phyloP scores from a whole-genome alignment of 2,797 vertebrate genomes.

The Hippopotamyrus pictus region DNA sequence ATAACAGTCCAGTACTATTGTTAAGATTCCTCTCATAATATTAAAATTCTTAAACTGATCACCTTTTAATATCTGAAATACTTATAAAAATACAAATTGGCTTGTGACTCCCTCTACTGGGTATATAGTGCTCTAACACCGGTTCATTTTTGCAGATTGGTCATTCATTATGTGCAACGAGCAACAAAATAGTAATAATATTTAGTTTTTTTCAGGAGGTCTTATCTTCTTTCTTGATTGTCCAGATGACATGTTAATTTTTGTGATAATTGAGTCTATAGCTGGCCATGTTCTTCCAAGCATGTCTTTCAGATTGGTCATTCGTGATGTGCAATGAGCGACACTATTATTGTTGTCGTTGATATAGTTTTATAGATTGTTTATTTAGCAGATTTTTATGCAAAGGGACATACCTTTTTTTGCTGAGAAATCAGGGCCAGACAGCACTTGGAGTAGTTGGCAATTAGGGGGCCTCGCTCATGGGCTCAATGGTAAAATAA shows the following conservation, averaged over 20 bases:
- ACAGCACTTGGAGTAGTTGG: background rate
- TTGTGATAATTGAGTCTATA: background rate
- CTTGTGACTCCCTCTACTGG: slow-evolving; percentile 4
- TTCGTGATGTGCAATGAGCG: background rate
- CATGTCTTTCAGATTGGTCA: background rate
- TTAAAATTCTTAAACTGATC: background rate
- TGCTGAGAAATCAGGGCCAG: background rate
- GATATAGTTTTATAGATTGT: background rate
- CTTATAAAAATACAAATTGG: background rate
- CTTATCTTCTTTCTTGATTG: background rate
- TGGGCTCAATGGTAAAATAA: background rate
- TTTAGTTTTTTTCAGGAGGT: background rate
- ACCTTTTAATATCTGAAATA: background rate
- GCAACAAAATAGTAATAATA: background rate
- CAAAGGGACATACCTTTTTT: background rate
- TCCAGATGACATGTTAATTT: background rate
- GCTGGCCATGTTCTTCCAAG: background rate
- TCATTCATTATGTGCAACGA: background rate
- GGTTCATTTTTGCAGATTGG: background rate
- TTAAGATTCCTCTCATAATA: background rate
- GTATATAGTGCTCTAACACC: background rate
- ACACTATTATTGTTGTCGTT: background rate
- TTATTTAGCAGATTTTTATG: background rate
- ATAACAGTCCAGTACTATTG: background rate
- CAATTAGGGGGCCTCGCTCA: background rate